Evolutionary conservation across 2,797 vertebrate species (phyloP).

Genomic region (Xerus rutilus): DNA sequence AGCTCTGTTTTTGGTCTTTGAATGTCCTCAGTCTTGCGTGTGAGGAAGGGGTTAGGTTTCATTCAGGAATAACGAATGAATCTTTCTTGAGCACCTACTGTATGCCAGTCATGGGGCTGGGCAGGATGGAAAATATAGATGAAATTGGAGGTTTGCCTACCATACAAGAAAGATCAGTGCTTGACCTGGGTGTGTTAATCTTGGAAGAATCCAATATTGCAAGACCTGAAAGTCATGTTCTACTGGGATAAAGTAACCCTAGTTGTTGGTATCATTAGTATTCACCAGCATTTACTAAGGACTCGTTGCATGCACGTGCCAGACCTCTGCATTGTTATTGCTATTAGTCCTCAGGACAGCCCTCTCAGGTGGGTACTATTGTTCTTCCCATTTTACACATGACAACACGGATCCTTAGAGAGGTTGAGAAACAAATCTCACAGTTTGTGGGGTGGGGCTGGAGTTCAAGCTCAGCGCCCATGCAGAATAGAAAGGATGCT

Average conservation of each 20-base stretch:
- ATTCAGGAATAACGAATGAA: background rate
- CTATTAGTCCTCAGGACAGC: background rate
- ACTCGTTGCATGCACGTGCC: background rate
- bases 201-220: background rate
- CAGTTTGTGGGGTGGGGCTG: background rate
- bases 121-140: background rate
- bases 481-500: background rate
- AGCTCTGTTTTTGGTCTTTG: background rate
- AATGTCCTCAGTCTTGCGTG: background rate
- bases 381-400: background rate
- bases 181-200: background rate
- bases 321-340: accelerated
- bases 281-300: background rate
- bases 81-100: background rate
- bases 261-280: too few relatives aligned
- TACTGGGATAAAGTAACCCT: background rate
- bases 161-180: background rate
- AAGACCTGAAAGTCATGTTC: background rate
- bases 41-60: background rate
- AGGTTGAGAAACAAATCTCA: background rate
- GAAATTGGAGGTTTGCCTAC: background rate
- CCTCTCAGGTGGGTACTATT: background rate
- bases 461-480: background rate
- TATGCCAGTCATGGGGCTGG: background rate
- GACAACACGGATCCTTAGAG: background rate